phyloP scores from a whole-genome alignment of 1,140 invertebrate species.

The Linepithema humile region DNA sequence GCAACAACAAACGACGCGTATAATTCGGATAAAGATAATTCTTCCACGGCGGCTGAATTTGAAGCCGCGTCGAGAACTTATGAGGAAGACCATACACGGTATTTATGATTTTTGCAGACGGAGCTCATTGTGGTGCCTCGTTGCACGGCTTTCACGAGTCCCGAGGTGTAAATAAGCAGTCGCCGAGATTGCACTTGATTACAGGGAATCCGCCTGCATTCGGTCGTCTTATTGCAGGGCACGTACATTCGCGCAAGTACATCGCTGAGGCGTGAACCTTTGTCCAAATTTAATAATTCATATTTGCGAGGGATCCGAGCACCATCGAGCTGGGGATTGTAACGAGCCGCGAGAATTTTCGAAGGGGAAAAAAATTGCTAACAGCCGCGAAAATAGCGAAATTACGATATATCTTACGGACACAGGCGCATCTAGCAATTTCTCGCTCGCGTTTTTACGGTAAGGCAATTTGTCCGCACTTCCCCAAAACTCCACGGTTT shows the following conservation, averaged over 20 bases:
- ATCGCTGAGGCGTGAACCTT: slow-evolving; percentile 67
- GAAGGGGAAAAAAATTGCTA: slow-evolving; percentile 19
- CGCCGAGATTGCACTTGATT: slow-evolving; percentile 77
- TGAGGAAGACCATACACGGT: slow-evolving; percentile 63
- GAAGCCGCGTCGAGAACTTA: slow-evolving; percentile 39
- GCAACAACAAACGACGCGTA: neutral
- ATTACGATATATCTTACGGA: slow-evolving; percentile 66
- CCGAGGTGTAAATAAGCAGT: slow-evolving; percentile 78
- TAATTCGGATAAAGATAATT: slow-evolving; percentile 51
- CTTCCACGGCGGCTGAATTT: slow-evolving; percentile 23
- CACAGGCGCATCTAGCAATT: slow-evolving; percentile 53
- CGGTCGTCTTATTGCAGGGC: slow-evolving; percentile 68
- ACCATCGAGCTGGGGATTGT: slow-evolving; percentile 7
- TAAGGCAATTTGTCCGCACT: neutral
- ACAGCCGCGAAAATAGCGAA: slow-evolving; percentile 58
- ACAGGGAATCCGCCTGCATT: slow-evolving; percentile 71
- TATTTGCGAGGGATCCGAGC: slow-evolving; percentile 65
- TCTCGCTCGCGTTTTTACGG: slow-evolving; percentile 32
- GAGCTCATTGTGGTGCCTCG: slow-evolving; percentile 60
- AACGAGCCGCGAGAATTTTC: slow-evolving; percentile 53
- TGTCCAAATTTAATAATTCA: slow-evolving; percentile 74
- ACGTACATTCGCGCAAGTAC: slow-evolving; percentile 48
- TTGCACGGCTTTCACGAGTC: slow-evolving; percentile 63
- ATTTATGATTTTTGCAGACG: slow-evolving; percentile 78
- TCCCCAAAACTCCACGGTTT: slow-evolving; percentile 4